Evolutionary conservation across 2,113 vertebrate genomes (phyloP), one percentile per base, ranked within the genome.

Genomic region (Phaethon lepturus): DNA sequence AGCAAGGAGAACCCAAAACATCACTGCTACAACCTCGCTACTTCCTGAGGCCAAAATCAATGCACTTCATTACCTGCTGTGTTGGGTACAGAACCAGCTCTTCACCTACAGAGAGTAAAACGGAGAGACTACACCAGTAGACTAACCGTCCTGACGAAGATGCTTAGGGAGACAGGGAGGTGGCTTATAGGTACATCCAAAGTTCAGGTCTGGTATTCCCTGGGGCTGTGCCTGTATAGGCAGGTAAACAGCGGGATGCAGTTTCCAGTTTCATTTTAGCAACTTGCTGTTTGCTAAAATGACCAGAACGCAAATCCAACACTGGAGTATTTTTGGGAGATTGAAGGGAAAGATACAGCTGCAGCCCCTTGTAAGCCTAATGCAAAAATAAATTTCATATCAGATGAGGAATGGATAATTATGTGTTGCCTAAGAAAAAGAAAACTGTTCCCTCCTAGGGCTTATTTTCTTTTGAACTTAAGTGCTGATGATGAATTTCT

Each of bases 391-490:
- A 62, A 69, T 87, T 89, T 64, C 31, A 8, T 52, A 63, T 26
- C 62, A 93, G 80, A 73, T 7, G 17, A 94, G 73, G 50, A 93
- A 66, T 55, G 74, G 84, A 95, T 95, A 95, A 96, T 95, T 95
- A 95, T 79, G 58, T 93, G 77, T 94, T 96, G 89, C 89, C 80
- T 88, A 85, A 87, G 84, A 89, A 90, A 88, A 76, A 62, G 52
- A 66, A 88, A 91, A 88, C 55, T 85, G 4, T 50, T 88, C 77
- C 69, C 74, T 96, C 62, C 31, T 87, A 81, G n/a, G 85, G 73
- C 16, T 91, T 69, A 81, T 75, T 94, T 85, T 87, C 10, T 47
- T 97, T 82, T 62, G 24, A 78, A 85, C 28, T 68, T 86, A 47
- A 84, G 81, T 62, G 38, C 28, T 94, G 52, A 49, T 87, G 60